Evolutionary conservation across 2,797 vertebrate genomes (phyloP).

Genomic region (Notolabrus celidotus): DNA sequence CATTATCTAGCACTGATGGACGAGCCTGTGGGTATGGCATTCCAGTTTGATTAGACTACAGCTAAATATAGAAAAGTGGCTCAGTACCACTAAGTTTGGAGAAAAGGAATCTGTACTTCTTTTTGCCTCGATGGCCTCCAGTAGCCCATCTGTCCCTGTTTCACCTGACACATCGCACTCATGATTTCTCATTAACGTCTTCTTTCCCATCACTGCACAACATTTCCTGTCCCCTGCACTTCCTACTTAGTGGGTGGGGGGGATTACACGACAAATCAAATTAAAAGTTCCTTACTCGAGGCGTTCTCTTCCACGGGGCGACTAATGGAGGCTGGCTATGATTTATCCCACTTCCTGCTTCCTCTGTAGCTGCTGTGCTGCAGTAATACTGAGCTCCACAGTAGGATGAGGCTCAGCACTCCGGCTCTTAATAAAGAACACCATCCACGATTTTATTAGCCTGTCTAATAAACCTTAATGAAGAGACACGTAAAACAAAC

Average conservation of each 20-base stretch:
- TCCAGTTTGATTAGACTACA: no score
- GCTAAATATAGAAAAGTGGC: no score
- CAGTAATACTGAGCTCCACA: constrained; percentile 8
- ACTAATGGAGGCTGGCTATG: constrained; percentile 54
- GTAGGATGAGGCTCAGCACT: not conserved
- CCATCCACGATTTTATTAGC: constrained; percentile 44
- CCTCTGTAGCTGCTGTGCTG: constrained; percentile 33
- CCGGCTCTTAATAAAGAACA: constrained; percentile 17
- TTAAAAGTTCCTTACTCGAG: constrained; percentile 48
- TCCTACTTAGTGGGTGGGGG: constrained; percentile 40
- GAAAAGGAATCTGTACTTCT: no score
- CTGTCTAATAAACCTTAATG: constrained; percentile 51
- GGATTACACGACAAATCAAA: constrained; percentile 49
- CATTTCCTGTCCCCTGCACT: constrained; percentile 49
- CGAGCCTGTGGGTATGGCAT: no score
- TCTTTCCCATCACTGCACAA: constrained; percentile 17
- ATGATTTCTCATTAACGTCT: constrained; percentile 19
- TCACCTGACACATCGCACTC: constrained; percentile 25
- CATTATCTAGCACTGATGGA: no score
- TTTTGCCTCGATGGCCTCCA: no score
- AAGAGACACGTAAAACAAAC: constrained; percentile 37
- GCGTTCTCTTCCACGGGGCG: constrained; percentile 48
- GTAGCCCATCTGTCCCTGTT: constrained; percentile 34
- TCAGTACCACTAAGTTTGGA: no score
- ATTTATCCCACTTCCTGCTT: constrained; percentile 63